Evolutionary conservation across 2,797 vertebrate genomes (phyloP), one percentile per base, ranked within the genome.

Genomic region (Taeniopygia guttata): DNA sequence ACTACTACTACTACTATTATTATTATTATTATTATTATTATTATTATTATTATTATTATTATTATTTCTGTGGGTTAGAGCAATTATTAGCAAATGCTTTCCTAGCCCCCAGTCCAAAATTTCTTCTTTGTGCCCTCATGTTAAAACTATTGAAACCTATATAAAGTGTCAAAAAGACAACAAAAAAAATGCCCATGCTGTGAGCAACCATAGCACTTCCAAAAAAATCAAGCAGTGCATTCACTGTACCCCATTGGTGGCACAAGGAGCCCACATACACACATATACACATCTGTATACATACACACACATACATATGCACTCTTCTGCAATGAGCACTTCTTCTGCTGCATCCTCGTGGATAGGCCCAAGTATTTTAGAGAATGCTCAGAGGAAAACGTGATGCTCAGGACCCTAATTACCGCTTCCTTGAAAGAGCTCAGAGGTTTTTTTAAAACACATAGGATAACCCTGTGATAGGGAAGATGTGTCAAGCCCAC

Each of bases 401-500:
- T 32, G 27, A 18, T 30, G 55, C 46, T 60, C 63, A 60, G 38
- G 23, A 68, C 11, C 5, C n/a, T 68, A 20, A 85, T 20, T 68
- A 60, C 63, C 45, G 17, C 30, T 72, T 79, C 45, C 54, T 60
- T 72, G 27, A 82, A 87, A 92, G 22, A 72, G 19, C 16, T 17
- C 54, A 64, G 36, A 45, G 16, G 2, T 69, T 68, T 75, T 75
- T 62, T 63, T 15, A 18, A 56, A 78, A 87, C 30, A 1, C 70
- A 48, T 5, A 22, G 27, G n/a, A 75, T 82, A 40, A 60, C 1
- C 10, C 34, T 56, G 42, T 13, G 14, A 11, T 5, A 55, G 9
- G 16, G 23, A 62, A 80, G 12, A 26, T 49, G 10, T 13, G 18
- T 10, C 0, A 0, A 75, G 26, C 16, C 11, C 19, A 49, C 6